A percentile compares a stretch with the other conserved stretches of the same genome.
Conservation (phyloP, 2,113 vertebrate genomes). For the Channa argus region DNA sequence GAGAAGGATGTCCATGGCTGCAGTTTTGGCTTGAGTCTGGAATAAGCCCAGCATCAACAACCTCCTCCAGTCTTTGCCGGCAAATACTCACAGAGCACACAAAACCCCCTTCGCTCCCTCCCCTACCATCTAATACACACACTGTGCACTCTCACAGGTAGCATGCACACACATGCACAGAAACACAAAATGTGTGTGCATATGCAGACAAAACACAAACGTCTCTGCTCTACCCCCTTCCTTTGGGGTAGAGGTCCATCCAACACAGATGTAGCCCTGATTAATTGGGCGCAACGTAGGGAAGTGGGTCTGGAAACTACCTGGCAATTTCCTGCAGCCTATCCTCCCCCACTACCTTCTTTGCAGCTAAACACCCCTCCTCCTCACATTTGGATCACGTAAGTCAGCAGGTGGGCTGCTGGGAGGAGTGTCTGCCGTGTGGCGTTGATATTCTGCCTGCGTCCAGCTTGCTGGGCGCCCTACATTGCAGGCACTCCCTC, state of each 20-base stretch:
- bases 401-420: constrained; percentile 85
- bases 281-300: constrained; percentile 86
- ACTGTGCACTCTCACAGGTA: constrained; percentile 52
- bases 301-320: constrained; percentile 88
- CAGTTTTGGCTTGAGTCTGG: constrained; percentile 41
- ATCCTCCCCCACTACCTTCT: constrained; percentile 57
- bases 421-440: constrained; percentile 80
- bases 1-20: constrained; percentile 40
- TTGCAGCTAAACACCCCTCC: constrained; percentile 43
- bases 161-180: constrained; percentile 20
- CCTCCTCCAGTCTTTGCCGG: constrained; percentile 34
- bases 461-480: constrained; percentile 85
- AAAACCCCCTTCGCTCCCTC: constrained; percentile 24
- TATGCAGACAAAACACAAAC: constrained; percentile 59
- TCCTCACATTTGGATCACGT: constrained; percentile 81
- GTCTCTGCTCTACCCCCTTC: constrained; percentile 56
- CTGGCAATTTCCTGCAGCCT: constrained; percentile 84
- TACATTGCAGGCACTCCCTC: constrained; percentile 87
- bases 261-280: constrained; percentile 86
- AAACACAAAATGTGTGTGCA: constrained; percentile 31
- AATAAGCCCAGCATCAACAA: constrained; percentile 47
- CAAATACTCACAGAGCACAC: constrained; percentile 57
- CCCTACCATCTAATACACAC: constrained; percentile 19
- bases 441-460: constrained; percentile 86
- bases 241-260: constrained; percentile 76